A percentile compares a stretch with the other conserved stretches of the same genome.
Conservation (phyloP, 92 coral and sea anemone genomes). For the Actinernus sp. region DNA sequence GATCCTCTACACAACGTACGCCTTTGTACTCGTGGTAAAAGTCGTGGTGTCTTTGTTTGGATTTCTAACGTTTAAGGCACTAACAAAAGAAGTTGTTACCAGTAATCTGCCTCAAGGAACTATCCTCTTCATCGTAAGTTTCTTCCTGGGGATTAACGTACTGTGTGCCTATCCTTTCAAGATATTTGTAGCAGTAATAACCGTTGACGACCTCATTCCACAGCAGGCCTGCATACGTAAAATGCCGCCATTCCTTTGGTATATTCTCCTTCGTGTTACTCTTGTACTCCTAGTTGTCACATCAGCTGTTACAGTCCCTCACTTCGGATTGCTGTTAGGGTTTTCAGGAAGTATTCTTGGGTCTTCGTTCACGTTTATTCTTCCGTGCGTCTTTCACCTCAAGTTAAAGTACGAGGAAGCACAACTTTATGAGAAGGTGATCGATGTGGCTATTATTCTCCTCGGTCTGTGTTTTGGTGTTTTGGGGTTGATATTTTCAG, state of each 20-base stretch:
- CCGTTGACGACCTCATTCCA: neutral
- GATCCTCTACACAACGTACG: neutral
- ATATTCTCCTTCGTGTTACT: neutral
- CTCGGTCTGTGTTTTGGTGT: no score
- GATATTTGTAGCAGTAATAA: neutral
- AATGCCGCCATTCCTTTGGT: neutral
- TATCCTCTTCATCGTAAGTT: neutral
- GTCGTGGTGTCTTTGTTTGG: neutral
- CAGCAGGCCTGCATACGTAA: neutral
- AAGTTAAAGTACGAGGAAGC: neutral
- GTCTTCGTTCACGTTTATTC: neutral
- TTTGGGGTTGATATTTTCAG: no score
- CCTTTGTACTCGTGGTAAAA: no score
- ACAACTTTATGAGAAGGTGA: no score
- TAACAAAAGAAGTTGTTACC: neutral
- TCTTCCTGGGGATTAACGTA: neutral
- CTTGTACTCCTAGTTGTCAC: neutral
- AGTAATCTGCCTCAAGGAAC: neutral
- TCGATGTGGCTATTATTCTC: no score
- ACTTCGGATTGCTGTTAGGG: neutral
- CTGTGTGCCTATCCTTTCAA: neutral
- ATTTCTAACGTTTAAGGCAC: neutral
- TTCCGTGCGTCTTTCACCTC: neutral
- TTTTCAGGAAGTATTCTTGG: neutral
- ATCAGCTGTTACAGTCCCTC: neutral